phyloP scores from a whole-genome alignment of 2,797 vertebrate genomes.

The Channa striata region DNA sequence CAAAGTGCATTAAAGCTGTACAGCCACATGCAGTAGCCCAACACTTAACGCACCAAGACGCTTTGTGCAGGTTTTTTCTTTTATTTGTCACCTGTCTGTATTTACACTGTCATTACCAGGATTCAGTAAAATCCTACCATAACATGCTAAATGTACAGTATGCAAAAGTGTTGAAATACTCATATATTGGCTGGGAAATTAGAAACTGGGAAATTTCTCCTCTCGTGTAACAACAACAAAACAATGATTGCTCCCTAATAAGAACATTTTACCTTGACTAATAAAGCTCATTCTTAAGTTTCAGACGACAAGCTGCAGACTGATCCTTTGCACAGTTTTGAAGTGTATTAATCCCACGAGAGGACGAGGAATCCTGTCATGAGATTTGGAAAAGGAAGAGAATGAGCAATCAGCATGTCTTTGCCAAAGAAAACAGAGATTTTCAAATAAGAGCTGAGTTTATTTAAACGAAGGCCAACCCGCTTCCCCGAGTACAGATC shows the following conservation, averaged over 20 bases:
- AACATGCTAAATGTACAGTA: conserved; percentile 1
- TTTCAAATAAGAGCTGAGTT: conserved; percentile 19
- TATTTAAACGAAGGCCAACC: conserved; percentile 26
- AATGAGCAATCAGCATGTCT: conserved; percentile 22
- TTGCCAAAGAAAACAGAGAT: conserved; percentile 11
- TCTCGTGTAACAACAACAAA: neutral
- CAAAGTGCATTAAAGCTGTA: too few species aligned
- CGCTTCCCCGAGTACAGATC: conserved; percentile 21
- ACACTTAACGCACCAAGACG: too few species aligned
- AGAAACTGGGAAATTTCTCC: neutral
- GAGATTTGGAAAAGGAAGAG: conserved; percentile 22
- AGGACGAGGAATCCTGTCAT: conserved; percentile 24
- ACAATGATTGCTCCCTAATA: neutral
- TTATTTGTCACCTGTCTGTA: neutral
- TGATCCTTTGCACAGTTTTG: conserved; percentile 5
- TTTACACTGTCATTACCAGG: neutral
- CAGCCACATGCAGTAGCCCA: too few species aligned
- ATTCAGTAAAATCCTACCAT: neutral
- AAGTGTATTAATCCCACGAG: conserved; percentile 11
- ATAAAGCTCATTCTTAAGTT: conserved; percentile 1
- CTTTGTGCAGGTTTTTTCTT: too few species aligned
- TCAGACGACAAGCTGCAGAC: neutral
- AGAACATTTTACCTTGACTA: neutral
- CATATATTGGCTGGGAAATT: conserved; percentile 2
- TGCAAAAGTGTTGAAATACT: conserved; percentile 10